Base-by-base conservation (phyloP, 1,140 invertebrate species). In the Bicyclus anynana region DNA sequence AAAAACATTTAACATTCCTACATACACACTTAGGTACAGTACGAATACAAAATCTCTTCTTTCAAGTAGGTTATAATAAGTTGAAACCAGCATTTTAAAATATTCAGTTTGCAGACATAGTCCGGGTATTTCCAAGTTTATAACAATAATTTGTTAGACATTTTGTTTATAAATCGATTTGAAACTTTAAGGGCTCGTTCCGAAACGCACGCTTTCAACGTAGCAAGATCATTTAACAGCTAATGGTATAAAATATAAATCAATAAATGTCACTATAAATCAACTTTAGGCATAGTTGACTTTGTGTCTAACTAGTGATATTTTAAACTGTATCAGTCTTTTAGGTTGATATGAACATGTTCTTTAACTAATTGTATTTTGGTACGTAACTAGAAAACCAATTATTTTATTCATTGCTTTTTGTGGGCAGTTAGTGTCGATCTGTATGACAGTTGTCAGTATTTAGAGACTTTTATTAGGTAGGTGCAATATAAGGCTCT, bases 211-310 rank as follows among this genome's bases (percentile, higher is more conserved):
- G 14, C 46, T 46, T 52, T n/a, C 20, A 51, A 37, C 49, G 17
- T 5, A 59, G 40, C 35, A 52, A 52, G 48, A 59, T 52, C 56
- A 47, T 59, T 52, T 44, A 20, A 44, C 49, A 42, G 50, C 56
- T 47, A 52, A 59, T 52, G 5, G 18, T 37, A 51, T 52, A 52
- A 27, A 50, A 52, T 59, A 47, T 59, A 59, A 59, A 59, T 59
- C 56, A 59, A 52, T 59, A 47, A 44, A 16, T 47, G 49, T 52
- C 56, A 52, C 29, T 48, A 44, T 59, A 59, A 59, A 59, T 59
- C 56, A 59, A 59, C 56, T 59, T 52, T 52, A 35, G 56, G 40
- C 44, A 59, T 52, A 52, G 48, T 42, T 54, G 33, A 17, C 53
- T 59, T 47, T 20, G 42, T 29, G 18, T 13, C 37, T 38, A 38